phyloP scores from a whole-genome alignment of 2,888 invertebrate genomes.

The Tetanocera ferruginea region DNA sequence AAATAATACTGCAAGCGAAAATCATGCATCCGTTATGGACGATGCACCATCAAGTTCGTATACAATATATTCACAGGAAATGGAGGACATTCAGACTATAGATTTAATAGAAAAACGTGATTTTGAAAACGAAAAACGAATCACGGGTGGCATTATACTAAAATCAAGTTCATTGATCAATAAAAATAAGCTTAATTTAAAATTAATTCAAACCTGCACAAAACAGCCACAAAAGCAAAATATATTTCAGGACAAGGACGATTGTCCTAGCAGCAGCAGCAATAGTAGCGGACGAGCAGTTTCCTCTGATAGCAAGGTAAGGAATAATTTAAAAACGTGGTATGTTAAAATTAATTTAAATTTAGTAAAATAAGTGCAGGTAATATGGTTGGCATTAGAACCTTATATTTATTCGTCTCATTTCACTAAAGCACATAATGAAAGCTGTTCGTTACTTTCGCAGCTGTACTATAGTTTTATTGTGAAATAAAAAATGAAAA shows the following conservation, averaged over 20 bases:
- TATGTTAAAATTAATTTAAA: neutral
- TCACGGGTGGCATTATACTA: constrained; percentile 67
- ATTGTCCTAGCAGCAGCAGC: constrained; percentile 58
- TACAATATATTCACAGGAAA: constrained; percentile 43
- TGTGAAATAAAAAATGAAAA: no score
- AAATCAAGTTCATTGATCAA: constrained; percentile 64
- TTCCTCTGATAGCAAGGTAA: constrained; percentile 67
- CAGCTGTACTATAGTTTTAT: no score
- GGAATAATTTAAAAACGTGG: constrained; percentile 8
- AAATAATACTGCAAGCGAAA: constrained; percentile 47
- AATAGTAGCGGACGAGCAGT: constrained; percentile 56
- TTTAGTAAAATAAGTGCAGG: neutral
- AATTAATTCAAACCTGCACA: constrained; percentile 57
- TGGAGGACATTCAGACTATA: constrained; percentile 68
- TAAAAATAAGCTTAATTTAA: constrained; percentile 67
- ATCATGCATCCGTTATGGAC: neutral
- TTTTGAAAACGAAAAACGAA: constrained; percentile 67
- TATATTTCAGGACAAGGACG: constrained; percentile 42
- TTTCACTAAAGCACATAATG: no score
- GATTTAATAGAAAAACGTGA: constrained; percentile 69
- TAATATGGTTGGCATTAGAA: no score
- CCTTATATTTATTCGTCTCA: no score
- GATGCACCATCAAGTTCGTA: constrained; percentile 39
- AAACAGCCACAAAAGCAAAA: constrained; percentile 40
- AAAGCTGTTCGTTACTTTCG: no score